phyloP scores from a whole-genome alignment of 2,888 invertebrate genomes.

The Abscondita cerata region DNA sequence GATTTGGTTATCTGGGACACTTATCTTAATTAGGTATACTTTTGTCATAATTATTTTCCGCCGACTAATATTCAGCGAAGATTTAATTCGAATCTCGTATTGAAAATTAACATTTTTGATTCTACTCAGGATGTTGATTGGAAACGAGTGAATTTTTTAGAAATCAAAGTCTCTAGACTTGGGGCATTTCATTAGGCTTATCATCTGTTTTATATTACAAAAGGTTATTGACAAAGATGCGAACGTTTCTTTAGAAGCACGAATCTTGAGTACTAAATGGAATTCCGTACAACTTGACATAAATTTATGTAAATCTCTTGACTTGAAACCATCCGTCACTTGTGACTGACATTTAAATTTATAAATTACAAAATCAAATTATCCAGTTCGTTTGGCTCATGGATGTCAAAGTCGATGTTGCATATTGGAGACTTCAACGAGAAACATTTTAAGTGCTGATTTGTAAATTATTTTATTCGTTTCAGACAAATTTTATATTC shows the following conservation, averaged over 20 bases:
- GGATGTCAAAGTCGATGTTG: too few species aligned
- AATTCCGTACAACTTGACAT: conserved; percentile 26
- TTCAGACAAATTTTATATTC: neutral
- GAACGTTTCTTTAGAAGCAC: neutral
- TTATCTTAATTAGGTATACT: too few species aligned
- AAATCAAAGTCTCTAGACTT: too few species aligned
- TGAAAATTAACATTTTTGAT: too few species aligned
- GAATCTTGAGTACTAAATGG: conserved; percentile 10
- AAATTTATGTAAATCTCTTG: conserved; percentile 45
- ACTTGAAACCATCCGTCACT: conserved; percentile 38
- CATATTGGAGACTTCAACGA: neutral
- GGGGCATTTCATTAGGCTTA: too few species aligned
- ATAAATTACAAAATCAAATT: conserved; percentile 49
- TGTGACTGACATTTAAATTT: conserved; percentile 49
- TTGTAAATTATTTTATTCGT: neutral
- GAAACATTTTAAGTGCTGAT: too few species aligned
- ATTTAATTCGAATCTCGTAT: too few species aligned
- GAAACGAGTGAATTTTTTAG: too few species aligned
- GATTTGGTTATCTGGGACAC: too few species aligned
- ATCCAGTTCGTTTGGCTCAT: conserved; percentile 37
- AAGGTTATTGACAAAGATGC: neutral
- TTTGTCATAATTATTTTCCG: too few species aligned
- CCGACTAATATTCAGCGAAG: too few species aligned
- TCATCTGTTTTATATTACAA: neutral
- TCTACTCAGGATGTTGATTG: too few species aligned